Conservation (phyloP, 2,797 vertebrate genomes). For the Phoeniculus purpureus region DNA sequence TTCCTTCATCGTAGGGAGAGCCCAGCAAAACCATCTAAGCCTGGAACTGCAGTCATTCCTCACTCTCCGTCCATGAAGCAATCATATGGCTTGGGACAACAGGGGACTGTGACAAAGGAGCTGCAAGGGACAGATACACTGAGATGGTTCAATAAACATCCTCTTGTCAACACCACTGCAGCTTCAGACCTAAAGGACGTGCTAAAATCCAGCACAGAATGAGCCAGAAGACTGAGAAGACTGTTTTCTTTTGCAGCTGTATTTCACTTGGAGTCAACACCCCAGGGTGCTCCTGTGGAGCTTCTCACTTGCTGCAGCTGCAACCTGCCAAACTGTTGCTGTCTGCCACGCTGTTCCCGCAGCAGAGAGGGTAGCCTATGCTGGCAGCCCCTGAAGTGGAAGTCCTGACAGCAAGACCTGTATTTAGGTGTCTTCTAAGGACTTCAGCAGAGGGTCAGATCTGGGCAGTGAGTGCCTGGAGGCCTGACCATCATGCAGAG, state of each 20-base stretch:
- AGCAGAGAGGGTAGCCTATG: not conserved
- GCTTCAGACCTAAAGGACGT: not conserved
- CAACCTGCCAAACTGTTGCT: not conserved
- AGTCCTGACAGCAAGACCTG: rapidly evolving
- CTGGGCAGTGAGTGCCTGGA: not conserved
- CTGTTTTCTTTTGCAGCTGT: not conserved
- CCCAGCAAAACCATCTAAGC: not conserved
- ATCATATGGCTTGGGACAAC: not conserved
- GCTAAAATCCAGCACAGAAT: not conserved
- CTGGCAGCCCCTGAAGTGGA: not conserved
- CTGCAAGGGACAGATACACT: not conserved
- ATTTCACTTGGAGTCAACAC: not conserved
- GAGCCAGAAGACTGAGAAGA: not conserved
- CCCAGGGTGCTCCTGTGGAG: not conserved
- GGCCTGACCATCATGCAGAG: not conserved
- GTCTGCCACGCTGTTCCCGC: not conserved
- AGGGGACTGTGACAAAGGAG: not conserved
- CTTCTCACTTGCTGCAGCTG: not conserved
- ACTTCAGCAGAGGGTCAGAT: not conserved
- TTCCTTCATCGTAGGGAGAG: not conserved
- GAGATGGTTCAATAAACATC: not conserved
- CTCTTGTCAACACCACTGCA: not conserved
- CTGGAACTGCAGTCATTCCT: not conserved
- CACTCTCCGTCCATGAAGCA: not conserved
- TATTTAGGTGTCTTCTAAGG: not conserved